A percentile compares a stretch with the other conserved stretches of the same genome.
Conservation (phyloP, 2,888 invertebrate genomes). For the Norana najaformis region DNA sequence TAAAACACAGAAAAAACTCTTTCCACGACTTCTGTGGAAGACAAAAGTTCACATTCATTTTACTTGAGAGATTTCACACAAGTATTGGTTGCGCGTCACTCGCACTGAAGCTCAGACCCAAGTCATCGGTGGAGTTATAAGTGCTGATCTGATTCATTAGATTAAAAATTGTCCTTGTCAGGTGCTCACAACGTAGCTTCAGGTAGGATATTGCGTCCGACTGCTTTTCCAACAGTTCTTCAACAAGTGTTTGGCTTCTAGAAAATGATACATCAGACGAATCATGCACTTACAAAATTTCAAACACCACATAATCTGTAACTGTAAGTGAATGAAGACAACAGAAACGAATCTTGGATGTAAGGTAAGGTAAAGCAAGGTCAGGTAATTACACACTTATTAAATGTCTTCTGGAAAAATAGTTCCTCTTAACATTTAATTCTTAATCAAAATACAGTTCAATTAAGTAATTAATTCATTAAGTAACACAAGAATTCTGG, state of each 20-base stretch:
- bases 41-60: neutral
- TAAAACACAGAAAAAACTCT: neutral
- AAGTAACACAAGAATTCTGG: neutral
- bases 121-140: constrained; percentile 9
- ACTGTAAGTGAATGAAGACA: too few relatives aligned
- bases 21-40: neutral
- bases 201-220: constrained; percentile 20
- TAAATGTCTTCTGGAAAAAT: too few relatives aligned
- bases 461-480: too few relatives aligned
- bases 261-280: neutral
- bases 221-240: constrained; percentile 20
- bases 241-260: constrained; percentile 18
- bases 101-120: neutral
- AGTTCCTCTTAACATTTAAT: too few relatives aligned
- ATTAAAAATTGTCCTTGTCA: constrained; percentile 15
- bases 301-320: neutral
- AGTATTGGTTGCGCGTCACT: neutral
- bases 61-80: neutral
- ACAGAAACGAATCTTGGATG: neutral
- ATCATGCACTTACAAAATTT: neutral
- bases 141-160: constrained; percentile 22
- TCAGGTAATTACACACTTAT: neutral
- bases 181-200: constrained; percentile 15
- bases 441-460: too few relatives aligned
- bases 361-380: too few relatives aligned